Evolutionary conservation across 2,888 invertebrate species (phyloP).

Genomic region (Eurois occulta): DNA sequence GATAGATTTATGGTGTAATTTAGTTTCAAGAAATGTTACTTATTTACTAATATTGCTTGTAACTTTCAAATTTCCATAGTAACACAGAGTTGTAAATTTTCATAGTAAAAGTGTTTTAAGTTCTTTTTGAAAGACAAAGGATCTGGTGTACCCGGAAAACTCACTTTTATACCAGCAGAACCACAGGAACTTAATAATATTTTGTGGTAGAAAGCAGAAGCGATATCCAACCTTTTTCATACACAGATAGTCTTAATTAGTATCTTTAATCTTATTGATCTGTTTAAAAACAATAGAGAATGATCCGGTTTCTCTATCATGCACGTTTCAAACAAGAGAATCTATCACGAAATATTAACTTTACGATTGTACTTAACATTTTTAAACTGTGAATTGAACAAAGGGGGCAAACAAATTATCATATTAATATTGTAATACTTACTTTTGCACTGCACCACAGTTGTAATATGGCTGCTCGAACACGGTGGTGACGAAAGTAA

Average conservation of each 20-base stretch:
- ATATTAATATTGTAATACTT: background rate
- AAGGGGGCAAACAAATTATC: background rate
- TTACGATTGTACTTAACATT: background rate
- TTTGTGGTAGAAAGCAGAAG: background rate
- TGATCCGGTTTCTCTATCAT: background rate
- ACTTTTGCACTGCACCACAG: background rate
- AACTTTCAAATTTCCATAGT: background rate
- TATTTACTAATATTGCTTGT: background rate
- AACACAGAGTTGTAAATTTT: too few relatives aligned
- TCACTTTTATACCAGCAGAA: background rate
- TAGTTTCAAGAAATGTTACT: conserved; percentile 1
- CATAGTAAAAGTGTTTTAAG: too few relatives aligned
- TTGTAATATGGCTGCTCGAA: background rate
- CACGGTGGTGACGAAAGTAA: background rate
- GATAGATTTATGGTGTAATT: conserved; percentile 17
- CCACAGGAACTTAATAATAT: background rate
- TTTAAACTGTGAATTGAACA: background rate
- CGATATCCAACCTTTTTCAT: background rate
- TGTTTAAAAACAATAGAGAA: background rate
- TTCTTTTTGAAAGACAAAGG: background rate
- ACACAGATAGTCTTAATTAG: too few relatives aligned
- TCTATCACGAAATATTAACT: background rate
- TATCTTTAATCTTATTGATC: background rate
- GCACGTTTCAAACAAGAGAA: background rate
- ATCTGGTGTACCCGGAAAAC: background rate